Evolutionary conservation across 2,113 vertebrate species (phyloP), one percentile per base, ranked within the genome.

Genomic region (Coracopsis vasa): DNA sequence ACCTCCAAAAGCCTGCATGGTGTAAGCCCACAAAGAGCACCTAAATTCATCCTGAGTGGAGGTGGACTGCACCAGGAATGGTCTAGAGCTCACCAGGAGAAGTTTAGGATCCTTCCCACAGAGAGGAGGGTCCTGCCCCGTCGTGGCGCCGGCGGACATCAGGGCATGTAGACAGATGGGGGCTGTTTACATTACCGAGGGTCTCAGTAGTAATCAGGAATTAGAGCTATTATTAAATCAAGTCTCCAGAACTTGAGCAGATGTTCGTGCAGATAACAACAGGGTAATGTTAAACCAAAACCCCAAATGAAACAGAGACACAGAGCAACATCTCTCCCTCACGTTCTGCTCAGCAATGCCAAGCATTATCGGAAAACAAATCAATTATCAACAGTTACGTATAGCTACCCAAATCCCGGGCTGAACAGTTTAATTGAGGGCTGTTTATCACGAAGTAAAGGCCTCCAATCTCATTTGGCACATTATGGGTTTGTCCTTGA

Each of bases 251-350:
- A 96, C 60, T 47, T 4, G 14, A 94, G 67, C 89, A 94, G 85
- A 94, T 95, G 94, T 88, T 95, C 53, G 0, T 13, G 54, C 72
- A 73, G 56, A 56, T 65, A 92, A 85, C 80, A 37, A 65, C 25
- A n/a, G 70, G 62, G 64, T 73, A 81, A 93, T 50, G 89, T 87
- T 91, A 96, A 97, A 97, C 94, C 95, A 94, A 78, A 95, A 86
- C 69, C 54, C 19, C 39, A 28, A 91, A 64, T 0, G 0, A 70
- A 95, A 91, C 13, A 28, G 80, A 85, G 81, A 35, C 70, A 70
- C 2, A 2, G 91, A 88, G 70, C 77, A 41, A 29, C 35, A 45
- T 80, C 81, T 73, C 75, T 86, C 83, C 80, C 80, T 44, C 21
- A 0, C 2, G 28, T 73, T 85, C 70, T 66, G 58, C 78, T 94